Evolutionary conservation across 2,113 vertebrate species (phyloP).

Genomic region (Datnioides undecimradiatus): DNA sequence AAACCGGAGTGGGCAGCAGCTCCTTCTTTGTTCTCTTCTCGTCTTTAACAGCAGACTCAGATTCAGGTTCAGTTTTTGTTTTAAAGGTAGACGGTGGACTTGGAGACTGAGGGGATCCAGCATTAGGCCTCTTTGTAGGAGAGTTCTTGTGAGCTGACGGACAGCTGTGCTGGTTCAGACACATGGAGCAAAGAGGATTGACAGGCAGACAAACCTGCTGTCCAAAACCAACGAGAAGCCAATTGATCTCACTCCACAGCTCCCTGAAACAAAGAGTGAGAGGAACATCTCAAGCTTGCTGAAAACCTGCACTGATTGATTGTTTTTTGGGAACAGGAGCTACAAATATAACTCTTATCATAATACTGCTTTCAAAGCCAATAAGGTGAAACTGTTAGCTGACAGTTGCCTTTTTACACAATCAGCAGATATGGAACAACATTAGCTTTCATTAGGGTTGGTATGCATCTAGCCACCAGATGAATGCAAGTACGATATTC

Average conservation of each 20-base stretch:
- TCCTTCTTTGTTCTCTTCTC: slow-evolving; percentile 40
- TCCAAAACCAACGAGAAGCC: slow-evolving; percentile 95
- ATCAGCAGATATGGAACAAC: not conserved
- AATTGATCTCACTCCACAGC: slow-evolving; percentile 95
- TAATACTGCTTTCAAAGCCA: not conserved
- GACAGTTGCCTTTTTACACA: not conserved
- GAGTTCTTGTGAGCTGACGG: slow-evolving; percentile 84
- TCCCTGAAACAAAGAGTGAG: slow-evolving; percentile 82
- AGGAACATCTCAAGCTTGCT: not conserved
- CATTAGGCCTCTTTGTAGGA: slow-evolving; percentile 73
- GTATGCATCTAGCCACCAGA: no score
- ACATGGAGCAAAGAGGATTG: slow-evolving; percentile 88
- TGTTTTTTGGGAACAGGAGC: not conserved
- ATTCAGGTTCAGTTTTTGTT: slow-evolving; percentile 53
- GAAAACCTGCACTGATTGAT: not conserved
- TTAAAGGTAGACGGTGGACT: not conserved
- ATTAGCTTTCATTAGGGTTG: not conserved
- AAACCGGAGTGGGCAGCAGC: not conserved
- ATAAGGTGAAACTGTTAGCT: not conserved
- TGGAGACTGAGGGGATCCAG: slow-evolving; percentile 22
- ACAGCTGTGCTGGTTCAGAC: slow-evolving; percentile 91
- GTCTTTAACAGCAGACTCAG: slow-evolving; percentile 30
- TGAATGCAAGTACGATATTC: not conserved
- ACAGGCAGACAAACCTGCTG: slow-evolving; percentile 94
- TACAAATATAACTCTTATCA: no score